A percentile compares a stretch with the other conserved stretches of the same genome.
Conservation (phyloP, 2,888 invertebrate species). For the Harpalus rufipes region DNA sequence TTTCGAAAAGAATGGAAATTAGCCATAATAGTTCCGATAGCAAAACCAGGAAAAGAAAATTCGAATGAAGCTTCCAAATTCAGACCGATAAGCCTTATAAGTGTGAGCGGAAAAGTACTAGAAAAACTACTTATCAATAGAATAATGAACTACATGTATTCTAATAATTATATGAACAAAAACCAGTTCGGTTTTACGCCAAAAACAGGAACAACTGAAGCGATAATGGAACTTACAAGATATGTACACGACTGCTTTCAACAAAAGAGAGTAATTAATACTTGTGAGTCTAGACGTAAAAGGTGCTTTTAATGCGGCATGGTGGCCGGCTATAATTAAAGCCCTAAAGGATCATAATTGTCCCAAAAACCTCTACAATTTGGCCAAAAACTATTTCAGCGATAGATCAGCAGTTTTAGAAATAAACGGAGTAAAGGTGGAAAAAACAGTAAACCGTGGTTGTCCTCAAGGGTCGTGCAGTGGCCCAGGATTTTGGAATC, state of each 20-base stretch:
- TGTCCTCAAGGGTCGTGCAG: background rate
- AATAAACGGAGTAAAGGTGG: background rate
- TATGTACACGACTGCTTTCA: no score
- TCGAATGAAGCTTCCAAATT: background rate
- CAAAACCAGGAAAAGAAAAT: background rate
- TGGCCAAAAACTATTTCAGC: background rate
- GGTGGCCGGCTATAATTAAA: background rate
- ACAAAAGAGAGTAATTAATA: background rate
- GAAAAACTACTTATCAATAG: no score
- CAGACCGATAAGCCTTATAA: background rate
- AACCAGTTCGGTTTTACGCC: no score
- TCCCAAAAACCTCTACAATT: background rate
- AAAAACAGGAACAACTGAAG: no score
- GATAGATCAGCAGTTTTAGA: background rate
- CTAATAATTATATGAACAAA: no score
- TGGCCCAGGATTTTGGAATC: background rate
- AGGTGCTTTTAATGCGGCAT: no score
- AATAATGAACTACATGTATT: no score
- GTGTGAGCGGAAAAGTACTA: no score
- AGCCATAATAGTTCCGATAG: background rate
- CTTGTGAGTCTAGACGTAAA: no score
- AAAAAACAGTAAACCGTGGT: background rate
- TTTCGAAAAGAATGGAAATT: background rate
- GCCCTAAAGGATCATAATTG: background rate
- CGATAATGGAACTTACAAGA: no score